phyloP scores from a whole-genome alignment of 2,797 vertebrate genomes.

The Babyrousa celebensis region DNA sequence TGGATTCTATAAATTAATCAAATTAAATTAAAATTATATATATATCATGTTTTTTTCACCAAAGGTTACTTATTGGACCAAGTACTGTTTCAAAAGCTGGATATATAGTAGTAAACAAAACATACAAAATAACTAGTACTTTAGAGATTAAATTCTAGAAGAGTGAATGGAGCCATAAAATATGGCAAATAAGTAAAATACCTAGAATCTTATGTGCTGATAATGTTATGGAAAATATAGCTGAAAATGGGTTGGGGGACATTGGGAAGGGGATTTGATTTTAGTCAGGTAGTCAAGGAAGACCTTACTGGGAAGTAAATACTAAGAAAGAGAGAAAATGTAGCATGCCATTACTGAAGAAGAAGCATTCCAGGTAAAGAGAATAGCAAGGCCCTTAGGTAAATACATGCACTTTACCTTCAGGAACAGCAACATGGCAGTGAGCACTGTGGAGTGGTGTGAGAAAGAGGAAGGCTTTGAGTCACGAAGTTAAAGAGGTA shows the following conservation, averaged over 20 bases:
- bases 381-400: neutral
- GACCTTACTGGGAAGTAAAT: neutral
- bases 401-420: neutral
- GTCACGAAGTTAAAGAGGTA: neutral
- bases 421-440: neutral
- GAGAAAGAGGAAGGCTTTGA: neutral
- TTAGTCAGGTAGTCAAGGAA: neutral
- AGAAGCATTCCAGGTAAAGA: neutral
- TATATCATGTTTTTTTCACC: neutral
- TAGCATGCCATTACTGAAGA: neutral
- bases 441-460: neutral
- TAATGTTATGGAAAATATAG: neutral
- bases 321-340: no score
- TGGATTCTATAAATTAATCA: neutral
- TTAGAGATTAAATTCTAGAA: neutral
- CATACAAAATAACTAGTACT: neutral
- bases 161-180: neutral
- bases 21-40: neutral
- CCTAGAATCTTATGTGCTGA: neutral
- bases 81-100: neutral
- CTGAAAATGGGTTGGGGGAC: neutral
- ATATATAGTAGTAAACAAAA: neutral
- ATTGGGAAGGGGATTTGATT: neutral
- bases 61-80: neutral
- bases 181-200: neutral